Evolutionary conservation across 2,888 invertebrate genomes (phyloP), one percentile per base, ranked within the genome.

Genomic region (Melanotus villosus): DNA sequence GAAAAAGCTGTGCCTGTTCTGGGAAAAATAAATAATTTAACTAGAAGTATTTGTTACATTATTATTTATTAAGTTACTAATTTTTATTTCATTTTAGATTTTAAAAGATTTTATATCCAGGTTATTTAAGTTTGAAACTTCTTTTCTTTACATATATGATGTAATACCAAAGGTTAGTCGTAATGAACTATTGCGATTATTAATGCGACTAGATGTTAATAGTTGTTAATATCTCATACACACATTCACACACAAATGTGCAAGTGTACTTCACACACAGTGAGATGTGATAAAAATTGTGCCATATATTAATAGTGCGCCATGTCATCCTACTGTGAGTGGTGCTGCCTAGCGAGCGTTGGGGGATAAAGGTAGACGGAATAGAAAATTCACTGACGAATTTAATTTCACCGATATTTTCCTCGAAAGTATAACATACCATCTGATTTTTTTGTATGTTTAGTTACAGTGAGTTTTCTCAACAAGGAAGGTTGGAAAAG

Each of bases 241-340:
- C 76, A 79, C 83, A 81, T 75, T 79, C 82, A 82, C 81, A 82
- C 81, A 83, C 82, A 83, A 84, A 80, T 80, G 84, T 85, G 84
- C 85, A 84, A 83, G 83, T 84, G 83, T 84, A 79, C 73, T 57
- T 70, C 70, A 65, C 65, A 70, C 62, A 70, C 70, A 70, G 70
- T 70, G 70, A 80, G 79, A 80, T 81, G 81, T 82, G 80, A 83
- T 76, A 78, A 79, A 77, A 81, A 82, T 79, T 78, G 84, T 84
- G 84, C 83, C 82, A 83, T 80, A 80, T 80, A 76, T 75, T 72
- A 80, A 80, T 80, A 84, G 84, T 85, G 85, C 84, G 84, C 77
- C 84, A 85, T 84, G 81, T 85, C 84, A 84, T 79, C 84, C 85
- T 85, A 85, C 85, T 79, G 84, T 84, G 82, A 79, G 80, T 82